Evolutionary conservation across 2,888 invertebrate genomes (phyloP), one percentile per base, ranked within the genome.

Genomic region (Altica lythri): DNA sequence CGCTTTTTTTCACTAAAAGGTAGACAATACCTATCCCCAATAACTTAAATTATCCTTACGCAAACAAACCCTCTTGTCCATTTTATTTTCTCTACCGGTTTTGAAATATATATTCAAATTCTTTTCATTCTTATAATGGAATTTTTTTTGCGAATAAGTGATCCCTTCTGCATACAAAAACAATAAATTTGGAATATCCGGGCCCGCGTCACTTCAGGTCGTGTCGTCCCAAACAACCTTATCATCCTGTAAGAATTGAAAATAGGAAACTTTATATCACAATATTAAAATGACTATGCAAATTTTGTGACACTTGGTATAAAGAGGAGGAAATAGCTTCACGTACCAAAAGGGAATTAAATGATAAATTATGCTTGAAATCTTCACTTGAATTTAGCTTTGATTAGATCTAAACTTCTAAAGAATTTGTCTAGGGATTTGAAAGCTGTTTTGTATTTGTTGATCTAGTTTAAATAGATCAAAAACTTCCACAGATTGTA

Each of bases 221-320:
- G 17, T 34, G 45, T 22, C 22, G 12, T 10, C 27, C 46, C 17
- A 27, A 55, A 55, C 40, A 35, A 42, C 47, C 51, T 54, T 44
- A 57, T 53, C 53, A 40, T 54, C 51, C 38, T 42, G 51, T 51
- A 40, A 51, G 51, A 57, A 57, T 48, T 48, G 54, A 54, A 51
- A 57, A 47, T 54, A 57, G 57, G 60, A 55, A 58, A 58, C 53
- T 53, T 51, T 55, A 58, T 57, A 59, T 59, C 59, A 59, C 55
- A 52, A 59, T 61, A 56, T 55, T 55, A 50, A 51, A 56, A 55
- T 61, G 61, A 57, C 56, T 51, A 59, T 59, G 61, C 59, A 61
- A 57, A 59, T 61, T 57, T 25, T 44, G 49, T 55, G 57, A 57
- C 59, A 61, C 57, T 55, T 51, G 50, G 57, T 57, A 53, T 61